Evolutionary conservation across 2,888 invertebrate genomes (phyloP), one percentile per base, ranked within the genome.

Genomic region (Stegana nigrithorax): DNA sequence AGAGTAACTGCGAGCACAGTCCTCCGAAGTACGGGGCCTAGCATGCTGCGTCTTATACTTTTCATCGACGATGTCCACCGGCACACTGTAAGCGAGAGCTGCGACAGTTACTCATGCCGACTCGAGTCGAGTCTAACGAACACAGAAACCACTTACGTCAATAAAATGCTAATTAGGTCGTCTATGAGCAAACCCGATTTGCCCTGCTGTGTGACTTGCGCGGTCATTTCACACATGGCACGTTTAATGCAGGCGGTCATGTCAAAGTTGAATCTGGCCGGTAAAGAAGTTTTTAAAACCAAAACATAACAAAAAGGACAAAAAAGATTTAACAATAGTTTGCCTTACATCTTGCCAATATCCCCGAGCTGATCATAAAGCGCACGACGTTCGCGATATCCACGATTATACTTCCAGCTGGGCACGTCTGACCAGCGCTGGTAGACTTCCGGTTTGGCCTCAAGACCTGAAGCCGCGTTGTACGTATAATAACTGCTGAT

Each of bases 201-300:
- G 25, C 90, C 89, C 23, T 87, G 88, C 0, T 88, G 85, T 21
- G 87, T 88, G 23, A 90, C 81, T 67, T 87, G 85, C 45, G 83
- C 81, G 66, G 86, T 87, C 0, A 89, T 88, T 74, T 92, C 92
- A 75, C 92, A 92, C 70, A 92, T 89, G 64, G 90, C 88, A 71
- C 90, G 87, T 65, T 90, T 85, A 21, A 92, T 83, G 78, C 92
- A 92, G 1, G 73, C 67, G 53, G 64, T 68, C 4, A 78, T 63
- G 50, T 80, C 69, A 29, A 81, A 71, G 5, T 76, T 77, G 25
- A 65, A 59, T 12, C 63, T 64, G n/a, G n/a, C n/a, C n/a, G n/a
- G n/a, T n/a, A n/a, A n/a, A n/a, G n/a, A n/a, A n/a, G n/a, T n/a
- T n/a, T n/a, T 17, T 51, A 4, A 17, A 2, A 5, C 36, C 44